Percentiles rank a stretch among this genome's conserved stretches.
phyloP scores from a whole-genome alignment of 1,140 invertebrate species.

The Zaprionus davidi region DNA sequence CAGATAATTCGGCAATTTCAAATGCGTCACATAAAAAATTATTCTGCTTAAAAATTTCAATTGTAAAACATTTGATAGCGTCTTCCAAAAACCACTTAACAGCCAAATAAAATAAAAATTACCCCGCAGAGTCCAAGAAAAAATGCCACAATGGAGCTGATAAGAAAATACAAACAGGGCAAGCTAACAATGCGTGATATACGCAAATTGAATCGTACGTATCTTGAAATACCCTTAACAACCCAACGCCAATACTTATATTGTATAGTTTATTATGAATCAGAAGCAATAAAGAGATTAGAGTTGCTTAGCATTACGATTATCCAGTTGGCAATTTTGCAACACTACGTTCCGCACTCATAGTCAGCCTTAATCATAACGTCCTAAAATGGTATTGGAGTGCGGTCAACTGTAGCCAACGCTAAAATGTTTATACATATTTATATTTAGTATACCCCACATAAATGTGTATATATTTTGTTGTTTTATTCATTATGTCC shows the following conservation, averaged over 20 bases:
- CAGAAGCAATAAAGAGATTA: not conserved
- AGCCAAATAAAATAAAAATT: not conserved
- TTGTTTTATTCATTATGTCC: not conserved
- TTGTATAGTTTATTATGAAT: not conserved
- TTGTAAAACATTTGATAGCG: not conserved
- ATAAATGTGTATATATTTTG: not conserved
- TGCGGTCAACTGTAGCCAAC: not conserved
- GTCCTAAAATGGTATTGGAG: not conserved
- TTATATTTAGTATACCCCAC: not conserved
- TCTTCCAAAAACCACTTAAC: conserved; percentile 14
- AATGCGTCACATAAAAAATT: not conserved
- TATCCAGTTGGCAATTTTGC: too few species aligned
- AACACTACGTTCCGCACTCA: not conserved
- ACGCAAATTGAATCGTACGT: conserved; percentile 73
- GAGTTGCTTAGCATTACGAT: too few species aligned
- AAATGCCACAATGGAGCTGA: conserved; percentile 74
- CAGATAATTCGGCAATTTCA: not conserved
- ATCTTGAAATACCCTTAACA: not conserved
- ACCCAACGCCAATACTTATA: not conserved
- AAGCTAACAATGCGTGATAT: conserved; percentile 71
- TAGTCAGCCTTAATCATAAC: not conserved
- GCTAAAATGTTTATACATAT: not conserved
- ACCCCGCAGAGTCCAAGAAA: not conserved
- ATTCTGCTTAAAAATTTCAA: too few species aligned
- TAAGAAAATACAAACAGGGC: conserved; percentile 77